Evolutionary conservation across 2,888 invertebrate genomes (phyloP), one percentile per base, ranked within the genome.

Genomic region (Oligia latruncula): DNA sequence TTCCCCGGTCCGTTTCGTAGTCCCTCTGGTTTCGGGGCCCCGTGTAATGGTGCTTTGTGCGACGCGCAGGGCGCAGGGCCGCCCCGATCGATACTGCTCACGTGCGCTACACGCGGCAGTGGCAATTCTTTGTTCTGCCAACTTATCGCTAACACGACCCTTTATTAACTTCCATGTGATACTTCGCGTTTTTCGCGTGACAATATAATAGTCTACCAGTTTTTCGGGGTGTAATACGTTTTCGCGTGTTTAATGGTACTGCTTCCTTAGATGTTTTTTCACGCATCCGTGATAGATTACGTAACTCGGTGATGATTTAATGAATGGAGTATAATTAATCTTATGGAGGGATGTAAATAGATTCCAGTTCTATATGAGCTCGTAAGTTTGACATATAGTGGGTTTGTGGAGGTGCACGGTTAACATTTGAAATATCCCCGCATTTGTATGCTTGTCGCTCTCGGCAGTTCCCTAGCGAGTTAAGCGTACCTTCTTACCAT

Each of bases 61-160:
- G 88, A 87, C 88, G 91, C 90, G 90, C 90, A 91, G 90, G 90
- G 90, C 90, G 88, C 90, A 88, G 90, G 90, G 90, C 91, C 87
- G 87, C 67, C 75, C 82, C 89, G 91, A 92, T 91, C 92, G 92
- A 92, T 92, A 92, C 67, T 70, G 89, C 89, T 91, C 92, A 92
- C 92, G 92, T 92, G 92, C 91, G 89, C 88, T 79, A 85, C 87
- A 90, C 90, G 87, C 83, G 86, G 85, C 88, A 86, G 79, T 86
- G 86, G 86, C 87, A 89, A 90, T 90, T 92, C 92, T 92, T 92
- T 92, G 92, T 92, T 92, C 92, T 90, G 87, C 87, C 90, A 87
- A 85, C 87, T 89, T 90, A 90, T 90, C 90, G 85, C 87, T 83
- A 90, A 88, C 90, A 87, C 88, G 85, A 83, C 90, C 91, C 90